Evolutionary conservation across 2,888 invertebrate genomes (phyloP).

Genomic region (Drosophila atripex): DNA sequence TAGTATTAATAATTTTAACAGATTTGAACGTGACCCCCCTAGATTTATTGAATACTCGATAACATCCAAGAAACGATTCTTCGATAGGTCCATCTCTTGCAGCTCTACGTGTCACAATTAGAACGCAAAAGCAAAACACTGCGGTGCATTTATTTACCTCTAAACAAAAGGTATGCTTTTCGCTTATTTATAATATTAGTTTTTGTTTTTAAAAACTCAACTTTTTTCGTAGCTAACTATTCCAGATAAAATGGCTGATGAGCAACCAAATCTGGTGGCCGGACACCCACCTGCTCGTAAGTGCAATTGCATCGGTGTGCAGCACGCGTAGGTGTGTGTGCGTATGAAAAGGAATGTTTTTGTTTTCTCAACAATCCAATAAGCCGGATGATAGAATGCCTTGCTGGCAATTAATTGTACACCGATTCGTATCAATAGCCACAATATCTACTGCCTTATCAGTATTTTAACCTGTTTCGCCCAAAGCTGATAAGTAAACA

Average conservation of each 20-base stretch:
- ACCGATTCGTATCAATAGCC: conserved; percentile 29
- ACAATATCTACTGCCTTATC: conserved; percentile 52
- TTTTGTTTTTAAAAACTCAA: not conserved
- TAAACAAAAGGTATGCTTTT: conserved; percentile 8
- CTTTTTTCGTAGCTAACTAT: conserved; percentile 13
- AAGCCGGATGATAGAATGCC: conserved; percentile 8
- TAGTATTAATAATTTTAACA: not conserved
- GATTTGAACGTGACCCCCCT: not conserved
- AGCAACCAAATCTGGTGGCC: conserved; percentile 90
- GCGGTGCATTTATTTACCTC: conserved; percentile 17
- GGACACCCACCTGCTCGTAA: conserved; percentile 96
- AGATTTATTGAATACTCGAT: not conserved
- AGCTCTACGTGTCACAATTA: conserved; percentile 28
- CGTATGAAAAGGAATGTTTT: conserved; percentile 3
- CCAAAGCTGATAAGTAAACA: conserved; percentile 57
- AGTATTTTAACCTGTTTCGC: conserved; percentile 40
- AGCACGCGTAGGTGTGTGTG: conserved; percentile 3
- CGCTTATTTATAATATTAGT: not conserved
- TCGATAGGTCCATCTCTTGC: conserved; percentile 11
- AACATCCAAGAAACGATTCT: not conserved
- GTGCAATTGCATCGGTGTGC: conserved; percentile 45
- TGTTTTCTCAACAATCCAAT: conserved; percentile 12
- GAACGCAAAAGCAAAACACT: conserved; percentile 33
- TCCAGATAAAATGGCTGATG: conserved; percentile 84
- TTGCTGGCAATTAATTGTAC: conserved; percentile 34